Evolutionary conservation across 2,797 vertebrate genomes (phyloP).

Genomic region (Rhodeus uyekii): DNA sequence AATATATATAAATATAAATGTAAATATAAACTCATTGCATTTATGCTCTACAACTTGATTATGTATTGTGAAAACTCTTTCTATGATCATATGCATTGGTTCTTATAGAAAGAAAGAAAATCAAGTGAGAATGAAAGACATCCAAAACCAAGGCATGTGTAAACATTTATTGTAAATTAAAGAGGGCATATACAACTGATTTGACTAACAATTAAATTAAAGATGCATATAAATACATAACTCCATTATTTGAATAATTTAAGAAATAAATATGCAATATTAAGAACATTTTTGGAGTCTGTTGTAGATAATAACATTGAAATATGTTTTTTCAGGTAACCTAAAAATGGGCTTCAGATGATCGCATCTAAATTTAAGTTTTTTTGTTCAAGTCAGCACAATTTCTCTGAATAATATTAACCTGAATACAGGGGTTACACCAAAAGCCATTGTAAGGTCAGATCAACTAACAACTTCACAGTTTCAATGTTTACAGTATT

Average conservation of each 20-base stretch:
- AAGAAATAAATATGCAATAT: conserved; percentile 78
- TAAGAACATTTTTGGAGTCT: conserved; percentile 60
- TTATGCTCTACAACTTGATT: not conserved
- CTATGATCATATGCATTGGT: not conserved
- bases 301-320: conserved; percentile 44
- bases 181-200: conserved; percentile 20
- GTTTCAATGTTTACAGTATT: not conserved
- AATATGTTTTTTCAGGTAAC: not conserved
- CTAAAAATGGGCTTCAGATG: not conserved
- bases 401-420: not conserved
- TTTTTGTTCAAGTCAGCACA: not conserved
- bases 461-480: not conserved
- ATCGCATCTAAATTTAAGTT: not conserved
- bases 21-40: not conserved
- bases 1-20: too few species aligned
- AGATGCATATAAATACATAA: conserved; percentile 63
- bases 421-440: not conserved
- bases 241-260: conserved; percentile 57
- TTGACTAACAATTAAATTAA: conserved; percentile 23
- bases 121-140: not conserved
- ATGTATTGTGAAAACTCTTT: not conserved
- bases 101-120: not conserved
- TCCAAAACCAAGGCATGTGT: conserved; percentile 41
- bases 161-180: conserved; percentile 77
- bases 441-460: not conserved